Conservation (phyloP, 2,888 invertebrate genomes). For the Clitarchus hookeri region DNA sequence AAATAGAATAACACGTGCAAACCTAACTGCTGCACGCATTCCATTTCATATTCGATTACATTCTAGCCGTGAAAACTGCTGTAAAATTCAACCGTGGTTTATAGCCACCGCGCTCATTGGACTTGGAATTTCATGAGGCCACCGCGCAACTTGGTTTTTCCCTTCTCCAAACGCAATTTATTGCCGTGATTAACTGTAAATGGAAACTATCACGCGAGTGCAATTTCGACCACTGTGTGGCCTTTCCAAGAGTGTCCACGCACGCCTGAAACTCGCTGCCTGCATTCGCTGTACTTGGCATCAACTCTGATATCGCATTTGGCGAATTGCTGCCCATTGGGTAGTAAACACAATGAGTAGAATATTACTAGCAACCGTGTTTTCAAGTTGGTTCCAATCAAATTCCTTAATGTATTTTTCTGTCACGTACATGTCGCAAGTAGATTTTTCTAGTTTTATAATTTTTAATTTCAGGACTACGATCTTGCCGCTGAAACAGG, state of each 20-base stretch:
- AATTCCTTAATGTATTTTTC: too few species aligned
- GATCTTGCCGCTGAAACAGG: too few species aligned
- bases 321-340: too few species aligned
- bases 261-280: background rate
- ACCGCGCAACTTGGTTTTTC: background rate
- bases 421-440: too few species aligned
- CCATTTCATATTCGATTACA: slow-evolving; percentile 10
- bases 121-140: background rate
- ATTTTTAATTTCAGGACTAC: too few species aligned
- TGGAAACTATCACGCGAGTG: background rate
- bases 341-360: too few species aligned
- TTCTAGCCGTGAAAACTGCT: slow-evolving; percentile 8
- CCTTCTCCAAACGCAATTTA: slow-evolving; percentile 6
- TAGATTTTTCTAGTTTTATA: too few species aligned
- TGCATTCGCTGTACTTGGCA: too few species aligned
- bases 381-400: too few species aligned
- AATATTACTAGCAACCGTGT: too few species aligned
- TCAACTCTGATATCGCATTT: too few species aligned
- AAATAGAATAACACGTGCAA: background rate
- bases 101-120: background rate
- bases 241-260: background rate
- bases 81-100: slow-evolving; percentile 8
- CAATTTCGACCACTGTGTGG: too few species aligned
- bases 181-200: slow-evolving; percentile 1
- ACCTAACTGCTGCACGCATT: background rate